phyloP scores from a whole-genome alignment of 2,797 vertebrate genomes.

The Benthosema pterotum region DNA sequence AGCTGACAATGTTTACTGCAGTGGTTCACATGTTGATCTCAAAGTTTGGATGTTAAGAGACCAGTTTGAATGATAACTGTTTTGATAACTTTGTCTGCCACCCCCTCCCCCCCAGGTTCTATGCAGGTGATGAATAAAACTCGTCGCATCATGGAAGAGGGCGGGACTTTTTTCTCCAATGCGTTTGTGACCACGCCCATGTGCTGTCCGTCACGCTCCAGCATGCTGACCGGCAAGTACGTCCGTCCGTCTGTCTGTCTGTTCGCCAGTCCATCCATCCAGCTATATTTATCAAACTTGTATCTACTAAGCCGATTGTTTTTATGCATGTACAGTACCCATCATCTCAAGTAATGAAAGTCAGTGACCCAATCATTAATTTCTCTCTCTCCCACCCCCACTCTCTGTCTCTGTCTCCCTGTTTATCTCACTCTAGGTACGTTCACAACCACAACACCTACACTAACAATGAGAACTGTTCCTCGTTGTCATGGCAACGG shows the following conservation, averaged over 20 bases:
- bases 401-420: constrained; percentile 79
- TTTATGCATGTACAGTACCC: too few species aligned
- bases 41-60: too few species aligned
- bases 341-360: too few species aligned
- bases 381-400: too few species aligned
- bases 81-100: too few species aligned
- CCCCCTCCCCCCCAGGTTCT: constrained; percentile 75
- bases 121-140: constrained; percentile 93
- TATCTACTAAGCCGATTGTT: not conserved
- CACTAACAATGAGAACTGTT: constrained; percentile 93
- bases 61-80: too few species aligned
- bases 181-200: constrained; percentile 94
- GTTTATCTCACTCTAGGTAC: constrained; percentile 88
- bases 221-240: constrained; percentile 92
- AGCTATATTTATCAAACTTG: not conserved
- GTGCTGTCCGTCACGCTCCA: constrained; percentile 94
- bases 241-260: constrained; percentile 52
- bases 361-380: too few species aligned
- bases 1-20: too few species aligned
- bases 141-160: constrained; percentile 69
- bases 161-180: constrained; percentile 66
- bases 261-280: too few species aligned
- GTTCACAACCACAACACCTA: constrained; percentile 93
- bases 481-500: constrained; percentile 89
- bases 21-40: too few species aligned